Evolutionary conservation across 2,113 vertebrate species (phyloP).

Genomic region (Boleophthalmus pectinirostris): DNA sequence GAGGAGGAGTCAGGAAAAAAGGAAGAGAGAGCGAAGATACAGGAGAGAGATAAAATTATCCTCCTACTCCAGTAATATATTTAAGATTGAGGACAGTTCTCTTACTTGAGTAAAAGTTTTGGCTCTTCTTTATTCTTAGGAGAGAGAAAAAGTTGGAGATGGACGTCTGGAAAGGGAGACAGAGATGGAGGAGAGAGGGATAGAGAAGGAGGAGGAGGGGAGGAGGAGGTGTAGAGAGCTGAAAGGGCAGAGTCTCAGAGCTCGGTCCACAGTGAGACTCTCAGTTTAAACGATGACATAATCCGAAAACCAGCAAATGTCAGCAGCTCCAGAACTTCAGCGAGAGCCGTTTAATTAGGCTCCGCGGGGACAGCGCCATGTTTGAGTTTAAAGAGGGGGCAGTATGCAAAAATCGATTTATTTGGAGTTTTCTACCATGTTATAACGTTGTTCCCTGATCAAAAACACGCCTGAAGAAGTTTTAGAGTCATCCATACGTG

Average conservation of each 20-base stretch:
- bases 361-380: slow-evolving; percentile 11
- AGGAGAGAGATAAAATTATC: too few species aligned
- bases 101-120: too few species aligned
- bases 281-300: slow-evolving; percentile 70
- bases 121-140: background rate
- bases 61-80: too few species aligned
- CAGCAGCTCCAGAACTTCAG: slow-evolving; percentile 42
- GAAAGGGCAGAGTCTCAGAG: slow-evolving; percentile 63
- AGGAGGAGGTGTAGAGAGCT: slow-evolving; percentile 56
- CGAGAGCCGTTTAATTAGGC: slow-evolving; percentile 49
- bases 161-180: slow-evolving; percentile 7
- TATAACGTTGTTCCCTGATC: too few species aligned
- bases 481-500: too few species aligned
- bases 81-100: too few species aligned
- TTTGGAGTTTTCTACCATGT: too few species aligned
- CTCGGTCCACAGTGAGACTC: slow-evolving; percentile 54
- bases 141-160: background rate
- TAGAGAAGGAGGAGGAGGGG: too few species aligned
- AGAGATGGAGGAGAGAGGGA: slow-evolving; percentile 34
- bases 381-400: background rate
- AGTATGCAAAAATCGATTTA: background rate
- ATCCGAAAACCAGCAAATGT: slow-evolving; percentile 65
- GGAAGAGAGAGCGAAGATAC: too few species aligned
- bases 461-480: too few species aligned
- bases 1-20: too few species aligned